phyloP scores from a whole-genome alignment of 2,113 vertebrate species.

The Ondatra zibethicus region DNA sequence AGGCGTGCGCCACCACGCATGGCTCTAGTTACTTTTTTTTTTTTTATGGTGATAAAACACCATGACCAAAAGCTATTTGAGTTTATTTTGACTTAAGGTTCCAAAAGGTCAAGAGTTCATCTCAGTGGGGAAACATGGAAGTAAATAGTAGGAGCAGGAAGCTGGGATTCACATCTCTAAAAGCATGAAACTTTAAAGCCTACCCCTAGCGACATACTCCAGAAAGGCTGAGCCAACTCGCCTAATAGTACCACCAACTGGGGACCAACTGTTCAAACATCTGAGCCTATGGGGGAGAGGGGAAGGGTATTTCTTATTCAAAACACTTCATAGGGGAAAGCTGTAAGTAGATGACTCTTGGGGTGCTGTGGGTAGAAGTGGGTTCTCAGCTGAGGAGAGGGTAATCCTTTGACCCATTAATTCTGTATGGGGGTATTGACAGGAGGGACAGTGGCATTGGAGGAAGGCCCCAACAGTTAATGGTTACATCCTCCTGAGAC shows the following conservation, averaged over 20 bases:
- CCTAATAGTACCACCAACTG: not conserved
- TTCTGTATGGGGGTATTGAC: not conserved
- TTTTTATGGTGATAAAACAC: not conserved
- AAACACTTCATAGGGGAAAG: not conserved
- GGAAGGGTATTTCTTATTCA: not conserved
- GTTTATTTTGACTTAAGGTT: not conserved
- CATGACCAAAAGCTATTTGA: not conserved
- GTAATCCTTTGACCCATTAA: not conserved
- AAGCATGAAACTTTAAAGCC: not conserved
- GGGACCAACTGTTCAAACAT: not conserved
- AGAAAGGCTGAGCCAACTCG: not conserved
- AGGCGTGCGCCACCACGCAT: no score
- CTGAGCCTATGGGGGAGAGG: not conserved
- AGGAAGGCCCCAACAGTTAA: not conserved
- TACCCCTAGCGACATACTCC: not conserved
- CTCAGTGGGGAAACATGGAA: not conserved
- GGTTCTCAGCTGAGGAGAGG: not conserved
- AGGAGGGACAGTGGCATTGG: not conserved
- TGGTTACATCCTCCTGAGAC: not conserved
- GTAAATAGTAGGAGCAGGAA: not conserved
- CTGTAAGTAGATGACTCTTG: not conserved
- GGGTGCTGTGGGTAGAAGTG: not conserved
- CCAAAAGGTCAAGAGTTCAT: not conserved
- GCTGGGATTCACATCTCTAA: not conserved
- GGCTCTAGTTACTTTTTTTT: no score